phyloP scores from a whole-genome alignment of 2,113 vertebrate genomes.

The Pluvialis apricaria region DNA sequence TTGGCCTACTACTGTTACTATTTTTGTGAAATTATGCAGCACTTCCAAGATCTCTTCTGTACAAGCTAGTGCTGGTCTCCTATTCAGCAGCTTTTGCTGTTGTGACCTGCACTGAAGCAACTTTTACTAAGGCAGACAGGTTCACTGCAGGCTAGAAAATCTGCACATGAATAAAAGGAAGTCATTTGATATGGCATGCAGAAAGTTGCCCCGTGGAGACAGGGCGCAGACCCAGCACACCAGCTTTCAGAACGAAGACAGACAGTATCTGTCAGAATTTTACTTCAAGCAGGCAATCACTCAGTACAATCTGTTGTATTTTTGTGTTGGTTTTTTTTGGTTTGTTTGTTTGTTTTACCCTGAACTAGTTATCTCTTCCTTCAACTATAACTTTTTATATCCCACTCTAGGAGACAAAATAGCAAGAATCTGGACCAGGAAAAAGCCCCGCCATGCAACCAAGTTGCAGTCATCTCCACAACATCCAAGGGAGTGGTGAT shows the following conservation, averaged over 20 bases:
- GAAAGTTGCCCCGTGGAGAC: neutral
- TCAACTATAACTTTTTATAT: neutral
- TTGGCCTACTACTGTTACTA: neutral
- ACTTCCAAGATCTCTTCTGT: neutral
- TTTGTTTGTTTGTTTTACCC: neutral
- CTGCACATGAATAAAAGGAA: neutral
- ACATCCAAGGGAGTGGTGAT: conserved; percentile 58
- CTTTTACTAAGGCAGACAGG: neutral
- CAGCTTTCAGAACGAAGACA: neutral
- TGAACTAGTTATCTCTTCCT: neutral
- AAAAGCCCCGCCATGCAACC: conserved; percentile 81
- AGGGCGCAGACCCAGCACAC: neutral
- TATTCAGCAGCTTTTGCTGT: neutral
- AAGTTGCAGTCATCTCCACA: conserved; percentile 65
- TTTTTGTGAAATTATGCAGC: neutral
- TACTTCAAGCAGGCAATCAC: neutral
- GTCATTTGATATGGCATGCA: neutral
- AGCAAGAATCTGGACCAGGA: conserved; percentile 66
- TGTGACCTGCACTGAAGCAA: neutral
- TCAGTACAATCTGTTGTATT: neutral
- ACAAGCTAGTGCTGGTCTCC: neutral
- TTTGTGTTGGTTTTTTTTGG: neutral
- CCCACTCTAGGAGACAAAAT: conserved; percentile 59
- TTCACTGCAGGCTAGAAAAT: neutral
- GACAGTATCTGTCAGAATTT: neutral